Percentiles rank a stretch among this genome's conserved stretches.
phyloP scores from a whole-genome alignment of 2,113 vertebrate species.

The Gopherus flavomarginatus region DNA sequence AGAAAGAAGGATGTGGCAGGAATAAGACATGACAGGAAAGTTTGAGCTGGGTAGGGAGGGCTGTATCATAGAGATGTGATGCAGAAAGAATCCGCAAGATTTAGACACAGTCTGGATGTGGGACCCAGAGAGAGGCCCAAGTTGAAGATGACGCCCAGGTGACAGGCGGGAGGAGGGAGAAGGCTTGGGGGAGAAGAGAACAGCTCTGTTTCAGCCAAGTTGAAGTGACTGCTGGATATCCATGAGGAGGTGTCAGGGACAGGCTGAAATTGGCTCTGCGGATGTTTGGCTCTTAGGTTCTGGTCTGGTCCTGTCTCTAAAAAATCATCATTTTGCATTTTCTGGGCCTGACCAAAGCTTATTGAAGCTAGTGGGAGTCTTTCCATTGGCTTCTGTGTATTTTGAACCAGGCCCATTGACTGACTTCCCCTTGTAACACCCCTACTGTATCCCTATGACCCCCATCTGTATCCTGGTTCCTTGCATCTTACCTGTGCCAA shows the following conservation, averaged over 20 bases:
- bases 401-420: no score
- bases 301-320: neutral
- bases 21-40: neutral
- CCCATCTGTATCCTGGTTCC: neutral
- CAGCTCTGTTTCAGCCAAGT: no score
- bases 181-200: neutral
- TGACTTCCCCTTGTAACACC: neutral
- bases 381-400: no score
- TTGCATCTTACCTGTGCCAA: neutral
- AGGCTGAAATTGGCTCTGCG: neutral
- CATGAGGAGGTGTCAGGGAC: neutral
- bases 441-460: neutral
- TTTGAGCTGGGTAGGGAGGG: neutral
- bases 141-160: neutral
- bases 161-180: no score
- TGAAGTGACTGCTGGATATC: neutral
- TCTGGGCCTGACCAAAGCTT: neutral
- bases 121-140: neutral
- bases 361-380: neutral
- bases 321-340: neutral
- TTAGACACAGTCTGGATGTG: neutral
- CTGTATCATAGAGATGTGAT: neutral
- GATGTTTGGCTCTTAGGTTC: neutral
- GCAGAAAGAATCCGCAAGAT: neutral
- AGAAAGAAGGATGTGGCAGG: neutral